Percentiles rank a stretch among this genome's conserved stretches.
Evolutionary conservation across 2,888 invertebrate species (phyloP).

Genomic region (Mimas tiliae): DNA sequence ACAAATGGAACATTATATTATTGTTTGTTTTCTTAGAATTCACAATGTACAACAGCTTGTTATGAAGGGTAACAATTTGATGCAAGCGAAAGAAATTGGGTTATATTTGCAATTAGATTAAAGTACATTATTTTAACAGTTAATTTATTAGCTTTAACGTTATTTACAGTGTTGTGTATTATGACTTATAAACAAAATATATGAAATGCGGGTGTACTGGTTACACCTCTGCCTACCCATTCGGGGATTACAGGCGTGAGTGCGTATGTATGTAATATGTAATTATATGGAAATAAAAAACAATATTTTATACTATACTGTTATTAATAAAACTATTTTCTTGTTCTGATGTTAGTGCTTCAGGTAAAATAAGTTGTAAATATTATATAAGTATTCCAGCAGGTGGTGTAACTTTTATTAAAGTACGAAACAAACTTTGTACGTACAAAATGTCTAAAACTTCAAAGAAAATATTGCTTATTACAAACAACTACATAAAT

Average conservation of each 20-base stretch:
- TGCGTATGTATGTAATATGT: too few species aligned
- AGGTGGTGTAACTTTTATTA: background rate
- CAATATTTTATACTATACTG: too few species aligned
- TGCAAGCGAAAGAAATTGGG: background rate
- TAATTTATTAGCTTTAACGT: too few species aligned
- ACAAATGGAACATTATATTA: constrained; percentile 32
- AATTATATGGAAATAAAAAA: too few species aligned
- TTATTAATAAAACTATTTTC: background rate
- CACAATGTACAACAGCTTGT: background rate
- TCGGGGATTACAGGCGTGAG: too few species aligned
- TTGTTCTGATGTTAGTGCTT: background rate
- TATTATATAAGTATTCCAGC: background rate
- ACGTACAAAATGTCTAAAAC: background rate
- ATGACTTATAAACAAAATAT: too few species aligned
- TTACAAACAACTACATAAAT: constrained; percentile 25
- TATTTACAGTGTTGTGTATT: too few species aligned
- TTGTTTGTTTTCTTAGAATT: background rate
- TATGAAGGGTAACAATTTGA: background rate
- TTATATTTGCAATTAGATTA: background rate
- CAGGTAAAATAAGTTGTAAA: background rate
- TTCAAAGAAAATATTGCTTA: constrained; percentile 21
- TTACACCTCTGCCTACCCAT: too few species aligned
- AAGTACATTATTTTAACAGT: background rate
- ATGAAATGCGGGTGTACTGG: too few species aligned
- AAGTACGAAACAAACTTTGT: background rate